Evolutionary conservation across 2,888 invertebrate genomes (phyloP).

Genomic region (Xanthorhoe spadicearia): DNA sequence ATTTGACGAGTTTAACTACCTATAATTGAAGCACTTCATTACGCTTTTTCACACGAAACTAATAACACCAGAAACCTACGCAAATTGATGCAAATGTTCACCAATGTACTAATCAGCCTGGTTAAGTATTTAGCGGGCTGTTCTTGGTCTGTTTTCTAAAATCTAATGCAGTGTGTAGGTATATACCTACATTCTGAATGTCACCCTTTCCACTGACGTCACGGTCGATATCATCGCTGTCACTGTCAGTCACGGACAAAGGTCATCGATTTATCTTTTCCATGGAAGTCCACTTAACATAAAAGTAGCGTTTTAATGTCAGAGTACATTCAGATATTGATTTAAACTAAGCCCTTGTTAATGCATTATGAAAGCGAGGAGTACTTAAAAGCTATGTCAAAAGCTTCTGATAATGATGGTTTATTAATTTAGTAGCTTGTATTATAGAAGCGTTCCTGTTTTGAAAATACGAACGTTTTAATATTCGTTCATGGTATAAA

Average conservation of each 20-base stretch:
- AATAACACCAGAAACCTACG: slow-evolving; percentile 1
- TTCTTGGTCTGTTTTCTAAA: too few species aligned
- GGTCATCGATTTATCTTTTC: slow-evolving; percentile 28
- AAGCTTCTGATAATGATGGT: neutral
- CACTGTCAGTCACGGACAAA: slow-evolving; percentile 24
- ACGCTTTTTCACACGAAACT: slow-evolving; percentile 3
- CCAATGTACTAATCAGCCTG: neutral
- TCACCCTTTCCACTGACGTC: slow-evolving; percentile 21
- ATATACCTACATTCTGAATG: slow-evolving; percentile 3
- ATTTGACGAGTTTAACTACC: neutral
- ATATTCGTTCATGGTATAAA: too few species aligned
- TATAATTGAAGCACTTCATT: neutral
- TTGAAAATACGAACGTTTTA: too few species aligned
- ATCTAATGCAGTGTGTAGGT: too few species aligned
- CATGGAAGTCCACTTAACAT: slow-evolving; percentile 21
- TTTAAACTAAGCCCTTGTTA: neutral
- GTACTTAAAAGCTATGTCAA: neutral
- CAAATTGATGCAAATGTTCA: slow-evolving; percentile 3
- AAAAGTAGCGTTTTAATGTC: slow-evolving; percentile 8
- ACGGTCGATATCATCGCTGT: slow-evolving; percentile 25
- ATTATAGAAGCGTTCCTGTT: too few species aligned
- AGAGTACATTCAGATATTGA: neutral
- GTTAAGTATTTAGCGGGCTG: neutral
- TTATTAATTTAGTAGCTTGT: neutral
- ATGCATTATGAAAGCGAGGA: neutral